Evolutionary conservation across 2,888 invertebrate species (phyloP), one percentile per base, ranked within the genome.

Genomic region (Trileptium ribeirensis): DNA sequence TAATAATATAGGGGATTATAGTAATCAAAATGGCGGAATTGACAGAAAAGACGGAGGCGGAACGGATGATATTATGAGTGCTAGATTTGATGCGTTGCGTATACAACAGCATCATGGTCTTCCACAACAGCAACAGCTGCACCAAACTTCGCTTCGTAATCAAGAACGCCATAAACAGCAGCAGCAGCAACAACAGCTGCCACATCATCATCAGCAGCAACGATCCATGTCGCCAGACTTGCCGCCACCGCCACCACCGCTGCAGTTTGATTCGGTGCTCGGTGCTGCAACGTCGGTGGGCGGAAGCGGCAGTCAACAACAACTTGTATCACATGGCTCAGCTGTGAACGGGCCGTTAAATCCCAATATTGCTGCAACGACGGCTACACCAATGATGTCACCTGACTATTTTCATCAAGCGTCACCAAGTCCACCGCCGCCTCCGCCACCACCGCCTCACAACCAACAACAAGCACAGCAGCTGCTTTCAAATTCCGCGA

Each of bases 181-280:
- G n/a, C 37, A 70, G 8, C 38, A 40, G 2, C 1, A 1, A 19
- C 15, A 8, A 31, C 19, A 3, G 2, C 2, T 24, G 15, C 38
- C 8, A 1, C 1, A 3, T 3, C 15, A n/a, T n/a, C 36, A 15
- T 67, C 2, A 67, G 15, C n/a, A 51, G 31, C 75, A 51, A 3
- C 80, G 75, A 36, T 80, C 81, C 1, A 67, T 24, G 19, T 51
- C 36, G 67, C 85, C 85, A 33, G 85, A 86, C 38, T 84, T 86
- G 64, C 87, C 87, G 1, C 86, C 87, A 24, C 87, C 87, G 1
- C 86, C 86, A 1, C 85, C 86, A 0, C 82, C 84, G 2, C 82
- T 85, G 34, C 31, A 36, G 67, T 3, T 75, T 51, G 51, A 51
- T 51, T 15, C 51, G 51, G 51, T 51, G 51, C 24, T 51, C 24